Conservation (phyloP, 1,140 invertebrate species). For the Drosophila ficusphila region DNA sequence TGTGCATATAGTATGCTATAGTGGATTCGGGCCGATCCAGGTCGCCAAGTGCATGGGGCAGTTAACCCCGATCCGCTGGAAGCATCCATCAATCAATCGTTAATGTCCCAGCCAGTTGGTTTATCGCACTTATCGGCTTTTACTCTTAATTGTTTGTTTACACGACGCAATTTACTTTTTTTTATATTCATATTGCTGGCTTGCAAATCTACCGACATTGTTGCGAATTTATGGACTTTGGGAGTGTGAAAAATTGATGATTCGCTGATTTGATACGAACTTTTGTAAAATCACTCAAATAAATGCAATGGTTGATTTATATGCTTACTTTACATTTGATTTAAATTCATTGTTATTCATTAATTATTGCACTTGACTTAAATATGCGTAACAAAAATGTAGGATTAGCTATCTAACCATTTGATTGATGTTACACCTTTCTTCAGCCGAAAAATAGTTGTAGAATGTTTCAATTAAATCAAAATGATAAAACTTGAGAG, state of each 20-base stretch:
- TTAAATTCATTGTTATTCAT: not conserved
- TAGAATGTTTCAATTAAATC: no score
- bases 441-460: no score
- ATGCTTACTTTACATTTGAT: not conserved
- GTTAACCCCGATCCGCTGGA: slow-evolving; percentile 32
- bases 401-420: no score
- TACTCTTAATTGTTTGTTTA: slow-evolving; percentile 29
- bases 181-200: not conserved
- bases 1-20: slow-evolving; percentile 4
- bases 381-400: no score
- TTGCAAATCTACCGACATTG: not conserved
- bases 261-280: not conserved
- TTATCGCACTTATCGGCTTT: slow-evolving; percentile 32
- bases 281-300: no score
- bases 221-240: slow-evolving; percentile 20
- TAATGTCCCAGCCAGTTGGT: slow-evolving; percentile 46
- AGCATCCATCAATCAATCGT: slow-evolving; percentile 39
- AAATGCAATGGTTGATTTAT: not conserved
- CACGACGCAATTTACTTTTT: slow-evolving; percentile 5
- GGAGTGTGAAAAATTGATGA: slow-evolving; percentile 18
- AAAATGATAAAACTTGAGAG: no score
- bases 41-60: slow-evolving; percentile 37
- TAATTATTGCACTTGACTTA: no score
- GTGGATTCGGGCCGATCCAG: slow-evolving; percentile 2
- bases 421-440: no score